Percentiles rank a stretch among this genome's conserved stretches.
Conservation (phyloP, 2,113 vertebrate species). For the Protobothrops flavoviridis region DNA sequence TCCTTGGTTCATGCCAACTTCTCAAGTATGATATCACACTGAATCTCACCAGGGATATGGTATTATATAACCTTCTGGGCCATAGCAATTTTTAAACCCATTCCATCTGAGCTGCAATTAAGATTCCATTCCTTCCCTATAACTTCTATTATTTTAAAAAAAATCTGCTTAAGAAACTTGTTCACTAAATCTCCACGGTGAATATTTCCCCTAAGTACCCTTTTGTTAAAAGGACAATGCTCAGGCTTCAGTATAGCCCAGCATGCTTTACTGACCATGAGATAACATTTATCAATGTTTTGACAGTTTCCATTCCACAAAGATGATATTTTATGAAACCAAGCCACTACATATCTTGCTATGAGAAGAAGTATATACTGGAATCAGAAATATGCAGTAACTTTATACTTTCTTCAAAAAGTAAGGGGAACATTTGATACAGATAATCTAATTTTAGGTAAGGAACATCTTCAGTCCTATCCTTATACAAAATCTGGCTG, state of each 20-base stretch:
- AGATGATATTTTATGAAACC: constrained; percentile 59
- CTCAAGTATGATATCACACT: neutral
- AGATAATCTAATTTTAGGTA: constrained; percentile 31
- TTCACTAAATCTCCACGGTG: too few species aligned
- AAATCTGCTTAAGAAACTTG: neutral
- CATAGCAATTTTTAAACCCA: neutral
- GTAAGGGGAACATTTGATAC: constrained; percentile 26
- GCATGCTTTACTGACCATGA: constrained; percentile 52
- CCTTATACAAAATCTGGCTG: constrained; percentile 36
- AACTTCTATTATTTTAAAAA: neutral
- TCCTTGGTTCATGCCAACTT: neutral
- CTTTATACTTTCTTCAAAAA: neutral
- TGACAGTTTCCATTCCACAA: constrained; percentile 57
- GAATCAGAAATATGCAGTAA: constrained; percentile 39
- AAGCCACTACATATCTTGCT: constrained; percentile 56
- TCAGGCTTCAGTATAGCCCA: constrained; percentile 57
- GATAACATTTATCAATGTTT: constrained; percentile 49
- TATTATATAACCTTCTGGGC: neutral
- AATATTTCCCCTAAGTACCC: constrained; percentile 4
- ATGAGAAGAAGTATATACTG: neutral
- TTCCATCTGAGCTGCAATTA: neutral
- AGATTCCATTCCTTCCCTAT: neutral
- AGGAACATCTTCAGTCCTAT: constrained; percentile 41
- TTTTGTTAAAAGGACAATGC: constrained; percentile 46
- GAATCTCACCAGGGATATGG: neutral